Conservation (phyloP, 2,797 vertebrate genomes). For the Kryptopterus vitreolus region DNA sequence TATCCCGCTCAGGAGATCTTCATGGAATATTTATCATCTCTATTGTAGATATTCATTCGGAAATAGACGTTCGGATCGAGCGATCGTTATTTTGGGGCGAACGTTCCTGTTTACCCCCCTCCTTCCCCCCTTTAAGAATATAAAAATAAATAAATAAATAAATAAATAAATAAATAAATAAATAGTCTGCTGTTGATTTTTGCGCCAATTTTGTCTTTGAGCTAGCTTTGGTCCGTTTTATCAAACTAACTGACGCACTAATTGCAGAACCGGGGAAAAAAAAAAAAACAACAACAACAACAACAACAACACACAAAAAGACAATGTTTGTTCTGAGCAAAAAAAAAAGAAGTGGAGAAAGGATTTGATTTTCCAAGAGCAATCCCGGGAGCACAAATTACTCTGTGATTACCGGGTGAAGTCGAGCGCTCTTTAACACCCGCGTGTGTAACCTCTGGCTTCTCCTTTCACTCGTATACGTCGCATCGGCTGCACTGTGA, state of each 20-base stretch:
- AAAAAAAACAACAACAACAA: too few relatives aligned
- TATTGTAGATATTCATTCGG: too few relatives aligned
- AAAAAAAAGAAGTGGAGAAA: background rate
- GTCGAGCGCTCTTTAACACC: background rate
- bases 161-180: too few relatives aligned
- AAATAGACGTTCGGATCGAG: too few relatives aligned
- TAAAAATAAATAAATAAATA: too few relatives aligned
- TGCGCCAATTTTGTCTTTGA: too few relatives aligned
- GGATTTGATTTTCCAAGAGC: background rate
- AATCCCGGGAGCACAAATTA: background rate
- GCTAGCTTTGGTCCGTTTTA: background rate
- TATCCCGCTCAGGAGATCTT: too few relatives aligned
- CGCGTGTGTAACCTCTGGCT: background rate
- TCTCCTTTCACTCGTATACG: background rate
- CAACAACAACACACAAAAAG: accelerated
- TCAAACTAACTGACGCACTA: background rate
- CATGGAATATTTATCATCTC: too few relatives aligned
- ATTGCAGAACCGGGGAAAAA: background rate
- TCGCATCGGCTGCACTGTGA: background rate
- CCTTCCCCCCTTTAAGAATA: too few relatives aligned
- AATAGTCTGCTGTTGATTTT: too few relatives aligned
- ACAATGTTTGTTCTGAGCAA: background rate
- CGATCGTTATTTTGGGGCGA: too few relatives aligned
- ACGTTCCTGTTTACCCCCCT: too few relatives aligned
- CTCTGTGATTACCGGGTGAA: background rate